Base-by-base conservation (phyloP, 2,888 invertebrate genomes). In the Cheilosia grossa region DNA sequence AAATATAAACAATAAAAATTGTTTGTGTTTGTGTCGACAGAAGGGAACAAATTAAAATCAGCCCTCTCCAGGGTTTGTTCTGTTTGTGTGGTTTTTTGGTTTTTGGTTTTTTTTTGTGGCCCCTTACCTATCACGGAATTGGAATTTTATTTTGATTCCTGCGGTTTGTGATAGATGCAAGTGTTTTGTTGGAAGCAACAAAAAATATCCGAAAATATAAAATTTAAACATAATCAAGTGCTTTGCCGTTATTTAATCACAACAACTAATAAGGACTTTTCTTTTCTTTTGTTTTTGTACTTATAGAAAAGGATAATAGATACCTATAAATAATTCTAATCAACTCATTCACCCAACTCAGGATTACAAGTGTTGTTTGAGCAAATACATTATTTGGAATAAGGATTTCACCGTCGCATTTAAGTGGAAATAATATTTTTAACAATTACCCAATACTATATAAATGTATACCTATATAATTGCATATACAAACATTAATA, bases 301-400 rank as follows among this genome's bases (percentile, higher is more conserved):
- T n/a, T n/a, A 47, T 24, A 37, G 10, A 54, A 13, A 51, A 42
- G 53, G 40, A 42, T 30, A 17, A 21, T 9, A 53, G 19, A 42
- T 30, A 21, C n/a, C n/a, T 17, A 2, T 21, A 30, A 27, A 27
- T 30, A 53, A 27, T 66, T 51, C 37, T 58, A 67, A 33, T 54
- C 54, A 73, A 58, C 69, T 80, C 83, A 64, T 73, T 64, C 83
- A 83, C 83, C 80, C 47, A 80, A 83, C 83, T 83, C 83, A 83
- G 83, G 83, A 83, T 83, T 83, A 83, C 63, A 80, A 83, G 83
- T 80, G 83, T 83, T 83, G 80, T 69, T 70, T 77, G 77, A 63
- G 75, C 2, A 73, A 44, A 58, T 53, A 51, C 58, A 75, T 40
- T 51, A 56, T 37, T 37, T 37, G 63, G 72, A 61, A 33, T 72